Evolutionary conservation across 1,140 invertebrate species (phyloP), one percentile per base, ranked within the genome.

Genomic region (Lanistes nyassanus): DNA sequence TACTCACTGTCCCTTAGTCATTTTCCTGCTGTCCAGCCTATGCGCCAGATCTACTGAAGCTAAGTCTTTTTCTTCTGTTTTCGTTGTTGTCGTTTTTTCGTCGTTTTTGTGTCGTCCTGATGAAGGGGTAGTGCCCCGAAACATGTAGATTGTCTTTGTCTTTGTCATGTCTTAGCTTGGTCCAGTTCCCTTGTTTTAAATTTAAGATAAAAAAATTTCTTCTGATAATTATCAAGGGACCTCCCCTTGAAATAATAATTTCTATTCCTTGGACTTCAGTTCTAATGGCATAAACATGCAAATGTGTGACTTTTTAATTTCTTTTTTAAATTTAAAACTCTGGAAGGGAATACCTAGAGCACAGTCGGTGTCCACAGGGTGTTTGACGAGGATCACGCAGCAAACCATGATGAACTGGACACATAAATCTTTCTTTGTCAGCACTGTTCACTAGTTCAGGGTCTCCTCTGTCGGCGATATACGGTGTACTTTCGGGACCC

Each of bases 331-430:
- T 9, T 16, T 47, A 47, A 47, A 47, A 3, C 9, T 6, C 19
- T 47, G 2, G 42, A 47, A 47, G 19, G 9, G 19, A 47, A 34
- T 60, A 72, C 70, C 70, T 72, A 19, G 6, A 3, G 42, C 70
- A 72, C 23, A 72, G 34, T 2, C 70, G 42, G 37, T 72, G 70
- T 6, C 70, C 70, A 62, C 70, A 72, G 39, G n/a, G 31, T 6
- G 70, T 72, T 37, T 72, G 70, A 16, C 55, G 70, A 1, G 70
- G 36, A 7, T 72, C 69, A 3, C 55, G 55, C 36, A 72, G 26
- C 47, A 62, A 16, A 2, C 70, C 56, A 13, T 37, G 16, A 29
- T 42, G 37, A 26, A 72, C 31, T 21, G 19, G 19, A 29, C 70
- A 72, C 16, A 9, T 16, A 36, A 60, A 72, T 1, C 70, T 36